Evolutionary conservation across 2,797 vertebrate genomes (phyloP).

Genomic region (Sebastes melanostomus): DNA sequence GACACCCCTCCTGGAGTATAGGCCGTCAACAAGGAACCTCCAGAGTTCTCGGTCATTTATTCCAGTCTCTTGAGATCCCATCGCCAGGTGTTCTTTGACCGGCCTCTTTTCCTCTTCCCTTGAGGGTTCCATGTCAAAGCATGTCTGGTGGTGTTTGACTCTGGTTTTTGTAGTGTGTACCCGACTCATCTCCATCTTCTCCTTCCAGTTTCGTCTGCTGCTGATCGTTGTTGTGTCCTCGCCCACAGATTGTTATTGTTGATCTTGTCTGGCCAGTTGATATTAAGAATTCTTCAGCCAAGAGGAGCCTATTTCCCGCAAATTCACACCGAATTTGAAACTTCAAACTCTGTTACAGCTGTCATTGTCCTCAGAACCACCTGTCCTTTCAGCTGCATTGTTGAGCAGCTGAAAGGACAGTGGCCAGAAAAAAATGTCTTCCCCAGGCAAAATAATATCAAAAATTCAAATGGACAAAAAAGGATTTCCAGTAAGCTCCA

Average conservation of each 20-base stretch:
- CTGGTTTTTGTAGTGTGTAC: neutral
- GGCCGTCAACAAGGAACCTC: neutral
- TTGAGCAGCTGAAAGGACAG: neutral
- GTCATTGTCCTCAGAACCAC: neutral
- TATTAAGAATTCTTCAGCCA: no score
- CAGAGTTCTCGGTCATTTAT: neutral
- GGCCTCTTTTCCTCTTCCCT: neutral
- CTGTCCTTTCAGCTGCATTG: neutral
- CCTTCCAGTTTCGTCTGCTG: neutral
- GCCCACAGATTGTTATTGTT: no score
- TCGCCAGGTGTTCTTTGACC: neutral
- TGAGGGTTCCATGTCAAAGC: neutral
- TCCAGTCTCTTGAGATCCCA: neutral
- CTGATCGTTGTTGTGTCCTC: neutral
- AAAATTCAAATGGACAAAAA: neutral
- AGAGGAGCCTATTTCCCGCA: no score
- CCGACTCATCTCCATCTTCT: neutral
- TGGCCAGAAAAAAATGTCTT: neutral
- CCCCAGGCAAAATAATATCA: neutral
- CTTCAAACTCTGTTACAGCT: neutral
- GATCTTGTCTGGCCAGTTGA: no score
- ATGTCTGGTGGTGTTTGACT: neutral
- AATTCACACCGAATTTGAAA: no score
- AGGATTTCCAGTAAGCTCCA: neutral
- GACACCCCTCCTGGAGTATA: neutral